Conservation (phyloP, 2,797 vertebrate species). For the Simalia tracyae region DNA sequence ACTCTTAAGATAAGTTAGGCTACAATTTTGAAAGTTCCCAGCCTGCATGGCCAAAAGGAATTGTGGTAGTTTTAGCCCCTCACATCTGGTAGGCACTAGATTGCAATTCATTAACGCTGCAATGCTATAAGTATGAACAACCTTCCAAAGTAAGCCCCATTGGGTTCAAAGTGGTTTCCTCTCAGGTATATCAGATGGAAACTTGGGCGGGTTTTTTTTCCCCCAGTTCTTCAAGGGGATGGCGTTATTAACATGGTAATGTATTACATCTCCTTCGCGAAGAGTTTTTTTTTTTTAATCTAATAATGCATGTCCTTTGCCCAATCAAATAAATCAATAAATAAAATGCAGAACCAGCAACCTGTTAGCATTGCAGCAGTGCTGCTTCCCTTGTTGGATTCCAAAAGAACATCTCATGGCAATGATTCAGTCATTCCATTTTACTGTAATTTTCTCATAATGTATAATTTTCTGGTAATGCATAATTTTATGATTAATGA, state of each 20-base stretch:
- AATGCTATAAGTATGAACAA: too few species aligned
- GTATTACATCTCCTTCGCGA: background rate
- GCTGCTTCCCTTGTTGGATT: background rate
- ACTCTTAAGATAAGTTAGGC: background rate
- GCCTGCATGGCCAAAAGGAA: background rate
- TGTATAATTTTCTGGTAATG: constrained; percentile 16
- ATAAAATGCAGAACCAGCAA: background rate
- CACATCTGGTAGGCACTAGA: background rate
- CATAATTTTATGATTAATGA: constrained; percentile 2
- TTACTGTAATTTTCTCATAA: background rate
- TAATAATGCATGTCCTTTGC: background rate
- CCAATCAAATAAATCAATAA: background rate
- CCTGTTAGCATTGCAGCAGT: constrained; percentile 5
- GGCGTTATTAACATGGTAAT: background rate
- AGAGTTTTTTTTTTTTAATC: background rate
- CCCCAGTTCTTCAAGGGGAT: background rate
- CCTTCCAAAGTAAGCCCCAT: too few species aligned
- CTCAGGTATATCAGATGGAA: background rate
- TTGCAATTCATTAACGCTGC: background rate
- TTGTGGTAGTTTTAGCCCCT: background rate
- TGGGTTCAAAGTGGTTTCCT: too few species aligned
- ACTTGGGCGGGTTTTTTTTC: background rate
- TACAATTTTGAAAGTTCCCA: background rate
- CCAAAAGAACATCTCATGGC: background rate
- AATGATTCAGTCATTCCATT: background rate